These are phyloP conservation scores for Meta bourneti DNA, from an alignment of 2,888 invertebrate species.

Conservation along the genomic window DNA sequence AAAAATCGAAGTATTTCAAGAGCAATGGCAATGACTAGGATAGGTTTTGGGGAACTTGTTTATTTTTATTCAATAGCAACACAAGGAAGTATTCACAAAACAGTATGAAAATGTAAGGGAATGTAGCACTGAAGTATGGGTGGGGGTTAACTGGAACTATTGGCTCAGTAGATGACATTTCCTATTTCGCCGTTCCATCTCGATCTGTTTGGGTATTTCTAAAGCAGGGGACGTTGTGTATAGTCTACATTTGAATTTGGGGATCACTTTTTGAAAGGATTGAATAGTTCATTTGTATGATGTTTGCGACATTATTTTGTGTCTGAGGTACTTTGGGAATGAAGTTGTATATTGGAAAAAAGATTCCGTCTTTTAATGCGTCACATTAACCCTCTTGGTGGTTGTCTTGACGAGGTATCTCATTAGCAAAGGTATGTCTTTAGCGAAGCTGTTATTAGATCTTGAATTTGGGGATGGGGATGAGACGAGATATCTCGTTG, in stretches of 20 bases:
- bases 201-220: neutral
- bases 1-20: conserved; percentile 3
- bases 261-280: neutral
- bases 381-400: too few species aligned
- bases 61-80: neutral
- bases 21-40: conserved; percentile 14
- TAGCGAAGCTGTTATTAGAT: too few species aligned
- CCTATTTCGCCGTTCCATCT: neutral
- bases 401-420: too few species aligned
- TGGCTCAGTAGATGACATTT: neutral
- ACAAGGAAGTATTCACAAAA: neutral
- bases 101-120: neutral
- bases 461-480: too few species aligned
- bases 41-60: conserved; percentile 14
- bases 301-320: neutral
- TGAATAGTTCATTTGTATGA: neutral
- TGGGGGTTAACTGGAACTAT: too few species aligned
- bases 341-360: too few species aligned
- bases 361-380: too few species aligned
- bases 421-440: too few species aligned
- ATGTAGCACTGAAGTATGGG: neutral
- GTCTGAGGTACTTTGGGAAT: neutral
- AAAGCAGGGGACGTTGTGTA: neutral
- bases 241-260: neutral
- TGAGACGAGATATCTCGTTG: too few species aligned